Base-by-base conservation (phyloP, 53 echinoderm and acorn worm genomes). In the Temnopleurus reevesii region DNA sequence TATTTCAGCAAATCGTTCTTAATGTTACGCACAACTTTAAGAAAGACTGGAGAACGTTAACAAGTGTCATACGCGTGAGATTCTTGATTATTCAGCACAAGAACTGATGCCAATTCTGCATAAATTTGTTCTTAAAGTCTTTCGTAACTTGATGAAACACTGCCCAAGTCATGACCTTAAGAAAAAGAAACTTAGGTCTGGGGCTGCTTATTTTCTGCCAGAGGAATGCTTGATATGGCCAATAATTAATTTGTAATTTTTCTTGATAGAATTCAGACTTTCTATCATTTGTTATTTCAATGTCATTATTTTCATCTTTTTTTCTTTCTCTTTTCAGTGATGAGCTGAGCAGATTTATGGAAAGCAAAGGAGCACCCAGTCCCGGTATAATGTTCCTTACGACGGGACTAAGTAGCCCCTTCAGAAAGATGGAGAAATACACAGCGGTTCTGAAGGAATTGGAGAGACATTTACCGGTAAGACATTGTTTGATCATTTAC, bases 381-480 rank as follows among this genome's bases (percentile, higher is more conserved):
- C 95, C 95, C 4, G 95, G 91, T 34, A 79, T 94, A 47, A 93
- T 98, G 93, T 77, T 89, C 30, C 90, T 98, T n/a, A 98, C 99
- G 26, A 91, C 93, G 31, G 89, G 92, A 38, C 92, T 98, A 31
- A 96, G 95, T 76, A 98, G 93, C 47, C 98, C 95, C 46, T 98
- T 97, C 90, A 56, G 98, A 61, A 94, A 91, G 84, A 90, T 95
- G 91, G 98, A 96, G 25, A 94, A 93, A 45, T 97, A 94, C 87
- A 93, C 95, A 58, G 90, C 77, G 35, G 86, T 90, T 53, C 91
- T 98, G 76, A 92, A 91, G 56, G 98, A 98, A 92, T 81, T 98
- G 30, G 98, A 98, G 76, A 96, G 94, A 79, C 98, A 98, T 86
- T 93, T 94, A 92, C 92, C 94, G 61, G 98, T 98, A 89, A 87